Conservation (phyloP, 1,140 invertebrate genomes). For the Papilio polytes region DNA sequence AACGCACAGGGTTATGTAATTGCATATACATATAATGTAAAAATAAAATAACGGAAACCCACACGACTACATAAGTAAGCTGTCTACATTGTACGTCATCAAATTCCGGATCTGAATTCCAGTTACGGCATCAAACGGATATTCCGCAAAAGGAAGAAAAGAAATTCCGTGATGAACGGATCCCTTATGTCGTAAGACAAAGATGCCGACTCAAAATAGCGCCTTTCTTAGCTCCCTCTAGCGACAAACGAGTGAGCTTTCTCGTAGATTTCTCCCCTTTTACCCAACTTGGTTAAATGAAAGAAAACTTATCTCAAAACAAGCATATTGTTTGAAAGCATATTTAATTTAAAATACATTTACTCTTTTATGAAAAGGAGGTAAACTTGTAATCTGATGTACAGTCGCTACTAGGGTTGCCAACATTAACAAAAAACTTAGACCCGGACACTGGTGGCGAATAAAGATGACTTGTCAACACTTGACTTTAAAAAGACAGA, state of each 20-base stretch:
- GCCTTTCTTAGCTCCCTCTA: conserved; percentile 8
- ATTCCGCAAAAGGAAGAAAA: conserved; percentile 14
- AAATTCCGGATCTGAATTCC: neutral
- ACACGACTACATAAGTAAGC: neutral
- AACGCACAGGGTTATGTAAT: too few species aligned
- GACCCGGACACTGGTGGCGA: neutral
- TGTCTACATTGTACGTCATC: neutral
- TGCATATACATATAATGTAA: neutral
- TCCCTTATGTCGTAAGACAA: neutral
- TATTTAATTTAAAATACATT: neutral
- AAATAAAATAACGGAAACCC: neutral
- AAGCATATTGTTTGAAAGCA: neutral
- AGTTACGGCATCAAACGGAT: neutral
- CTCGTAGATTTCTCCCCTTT: neutral
- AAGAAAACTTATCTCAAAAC: conserved; percentile 11
- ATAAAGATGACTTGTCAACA: too few species aligned
- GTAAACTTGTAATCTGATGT: neutral
- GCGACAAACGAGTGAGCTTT: neutral
- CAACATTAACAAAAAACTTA: neutral
- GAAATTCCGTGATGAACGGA: conserved; percentile 1
- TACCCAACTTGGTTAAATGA: neutral
- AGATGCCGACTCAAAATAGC: neutral
- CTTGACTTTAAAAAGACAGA: too few species aligned
- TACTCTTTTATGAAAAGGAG: neutral
- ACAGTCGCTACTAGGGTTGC: neutral